Evolutionary conservation across 2,797 vertebrate species (phyloP), one percentile per base, ranked within the genome.

Genomic region (Distichodus sexfasciatus): DNA sequence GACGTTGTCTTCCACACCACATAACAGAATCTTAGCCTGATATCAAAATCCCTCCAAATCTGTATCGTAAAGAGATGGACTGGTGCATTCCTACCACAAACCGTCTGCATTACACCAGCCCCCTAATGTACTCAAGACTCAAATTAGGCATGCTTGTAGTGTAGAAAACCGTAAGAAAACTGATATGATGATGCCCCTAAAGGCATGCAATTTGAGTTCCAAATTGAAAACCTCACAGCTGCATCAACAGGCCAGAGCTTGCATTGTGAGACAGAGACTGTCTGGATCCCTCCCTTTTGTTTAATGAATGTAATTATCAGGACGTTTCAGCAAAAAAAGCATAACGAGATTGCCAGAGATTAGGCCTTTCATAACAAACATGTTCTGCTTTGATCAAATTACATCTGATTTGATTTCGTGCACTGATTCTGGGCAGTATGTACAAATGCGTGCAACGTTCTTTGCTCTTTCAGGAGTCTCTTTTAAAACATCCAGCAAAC

Each of bases 371-470:
- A 44, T 48, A 58, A 53, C 8, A 46, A 55, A 17, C 15, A 7
- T 41, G 7, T n/a, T 40, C 6, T 21, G 23, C 23, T 54, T 61
- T 38, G 26, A 69, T 68, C 44, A 46, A 38, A 68, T 72, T 59
- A 51, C 47, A 50, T 64, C 43, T 29, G 6, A 67, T 66, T 29
- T 28, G 19, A 61, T 61, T 71, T 67, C 35, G 50, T 26, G 29
- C 36, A 26, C 50, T 15, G 33, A 19, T 47, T 48, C 9, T 4
- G 47, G 11, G 7, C 43, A 36, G 36, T 15, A 55, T 55, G 29
- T 23, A 29, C 51, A 60, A 4, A 21, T 51, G 55, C 6, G 28
- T 11, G 19, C 23, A 24, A 47, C 48, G 26, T 59, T 1, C 24
- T 10, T 12, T 28, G 31, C 7, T 6, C n/a, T n/a, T n/a, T n/a